A percentile compares a stretch with the other conserved stretches of the same genome.
Conservation (phyloP, 2,888 invertebrate genomes). For the Cephus spinipes region DNA sequence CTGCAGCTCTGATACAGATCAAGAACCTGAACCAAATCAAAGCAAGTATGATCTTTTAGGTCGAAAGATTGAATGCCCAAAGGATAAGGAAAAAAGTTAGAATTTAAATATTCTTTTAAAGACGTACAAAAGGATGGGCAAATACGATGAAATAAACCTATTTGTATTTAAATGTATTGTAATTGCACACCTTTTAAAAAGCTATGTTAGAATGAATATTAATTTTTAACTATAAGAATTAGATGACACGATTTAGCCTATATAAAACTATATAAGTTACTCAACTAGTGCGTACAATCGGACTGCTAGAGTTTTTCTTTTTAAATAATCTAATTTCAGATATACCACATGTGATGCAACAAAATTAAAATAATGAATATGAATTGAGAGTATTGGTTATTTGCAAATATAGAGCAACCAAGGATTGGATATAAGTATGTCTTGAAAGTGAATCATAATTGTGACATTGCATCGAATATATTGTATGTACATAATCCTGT, state of each 20-base stretch:
- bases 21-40: slow-evolving; percentile 68
- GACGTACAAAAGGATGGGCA: neutral
- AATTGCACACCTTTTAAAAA: neutral
- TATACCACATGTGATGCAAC: neutral
- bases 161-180: neutral
- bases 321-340: neutral
- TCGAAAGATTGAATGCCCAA: slow-evolving; percentile 54
- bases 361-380: neutral
- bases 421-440: neutral
- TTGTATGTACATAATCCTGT: neutral
- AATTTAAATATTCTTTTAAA: slow-evolving; percentile 11
- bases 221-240: neutral
- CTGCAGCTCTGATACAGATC: slow-evolving; percentile 78
- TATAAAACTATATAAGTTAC: neutral
- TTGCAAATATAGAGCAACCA: neutral
- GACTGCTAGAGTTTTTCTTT: neutral
- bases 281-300: neutral
- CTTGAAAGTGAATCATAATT: neutral
- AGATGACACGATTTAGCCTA: neutral
- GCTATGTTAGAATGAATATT: neutral
- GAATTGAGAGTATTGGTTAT: neutral
- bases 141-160: neutral
- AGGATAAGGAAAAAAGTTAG: slow-evolving; percentile 47
- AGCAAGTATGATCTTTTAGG: slow-evolving; percentile 65
- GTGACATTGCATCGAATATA: neutral